Evolutionary conservation across 2,113 vertebrate species (phyloP).

Genomic region (Bettongia penicillata): DNA sequence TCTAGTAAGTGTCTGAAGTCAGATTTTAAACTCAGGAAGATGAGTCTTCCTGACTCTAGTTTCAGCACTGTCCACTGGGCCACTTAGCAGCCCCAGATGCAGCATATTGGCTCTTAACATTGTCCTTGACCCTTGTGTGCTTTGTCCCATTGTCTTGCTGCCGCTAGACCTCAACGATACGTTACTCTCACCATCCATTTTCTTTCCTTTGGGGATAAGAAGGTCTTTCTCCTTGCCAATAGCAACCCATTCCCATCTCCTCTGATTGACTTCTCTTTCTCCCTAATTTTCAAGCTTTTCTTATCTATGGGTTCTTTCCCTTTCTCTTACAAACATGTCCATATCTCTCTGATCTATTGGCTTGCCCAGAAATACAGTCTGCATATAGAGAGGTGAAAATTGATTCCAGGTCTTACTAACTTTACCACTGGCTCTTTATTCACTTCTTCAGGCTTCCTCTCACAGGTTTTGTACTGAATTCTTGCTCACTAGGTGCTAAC

Average conservation of each 20-base stretch:
- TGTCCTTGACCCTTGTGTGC: background rate
- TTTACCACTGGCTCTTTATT: background rate
- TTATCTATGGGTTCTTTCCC: background rate
- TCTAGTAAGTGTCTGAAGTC: background rate
- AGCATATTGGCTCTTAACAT: background rate
- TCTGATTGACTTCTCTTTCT: background rate
- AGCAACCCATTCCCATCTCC: background rate
- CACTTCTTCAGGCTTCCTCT: background rate
- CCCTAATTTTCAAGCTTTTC: background rate
- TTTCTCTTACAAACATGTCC: background rate
- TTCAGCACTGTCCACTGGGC: background rate
- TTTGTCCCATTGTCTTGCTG: background rate
- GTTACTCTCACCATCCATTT: background rate
- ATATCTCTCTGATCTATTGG: background rate
- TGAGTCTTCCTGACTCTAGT: background rate
- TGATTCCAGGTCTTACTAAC: background rate
- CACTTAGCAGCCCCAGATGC: background rate
- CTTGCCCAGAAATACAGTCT: background rate
- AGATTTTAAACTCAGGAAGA: background rate
- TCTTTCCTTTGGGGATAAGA: background rate
- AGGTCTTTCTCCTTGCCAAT: background rate
- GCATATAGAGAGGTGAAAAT: background rate
- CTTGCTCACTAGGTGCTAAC: background rate
- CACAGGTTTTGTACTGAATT: background rate
- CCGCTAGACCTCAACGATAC: background rate